These are phyloP conservation scores for Nephrotoma appendiculata DNA, from an alignment of 2,888 invertebrate genomes.

Conservation along the genomic window DNA sequence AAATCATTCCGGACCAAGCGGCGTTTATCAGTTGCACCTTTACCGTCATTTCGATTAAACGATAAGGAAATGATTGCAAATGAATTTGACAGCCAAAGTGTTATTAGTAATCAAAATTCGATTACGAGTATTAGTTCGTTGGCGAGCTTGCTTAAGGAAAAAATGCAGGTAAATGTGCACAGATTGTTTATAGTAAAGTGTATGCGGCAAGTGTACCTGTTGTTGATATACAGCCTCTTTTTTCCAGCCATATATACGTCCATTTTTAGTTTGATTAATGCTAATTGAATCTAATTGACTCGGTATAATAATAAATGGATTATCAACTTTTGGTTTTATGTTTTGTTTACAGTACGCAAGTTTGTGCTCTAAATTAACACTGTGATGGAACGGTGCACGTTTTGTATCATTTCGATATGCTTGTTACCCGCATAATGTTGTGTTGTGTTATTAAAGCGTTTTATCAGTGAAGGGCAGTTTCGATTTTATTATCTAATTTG, in stretches of 20 bases:
- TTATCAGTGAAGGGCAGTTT: not conserved
- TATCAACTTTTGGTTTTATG: not conserved
- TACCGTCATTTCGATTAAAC: constrained; percentile 39
- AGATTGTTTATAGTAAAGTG: not conserved
- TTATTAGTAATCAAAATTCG: constrained; percentile 41
- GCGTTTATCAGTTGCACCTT: constrained; percentile 47
- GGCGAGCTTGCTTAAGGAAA: constrained; percentile 68
- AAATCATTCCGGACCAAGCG: constrained; percentile 39
- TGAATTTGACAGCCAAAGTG: constrained; percentile 33
- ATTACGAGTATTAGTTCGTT: constrained; percentile 75
- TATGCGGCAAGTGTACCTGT: not conserved
- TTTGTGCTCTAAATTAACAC: not conserved
- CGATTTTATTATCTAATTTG: not conserved
- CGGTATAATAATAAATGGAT: not conserved
- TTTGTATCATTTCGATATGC: not conserved
- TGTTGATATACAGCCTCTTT: not conserved
- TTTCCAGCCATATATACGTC: not conserved
- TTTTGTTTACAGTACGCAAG: not conserved
- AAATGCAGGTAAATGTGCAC: constrained; percentile 49
- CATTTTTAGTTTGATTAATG: not conserved
- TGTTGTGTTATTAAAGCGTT: not conserved
- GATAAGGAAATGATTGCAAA: constrained; percentile 39
- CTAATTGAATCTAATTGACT: not conserved
- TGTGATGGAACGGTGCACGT: not conserved
- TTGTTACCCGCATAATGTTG: too few species aligned